Evolutionary conservation across 1,140 invertebrate species (phyloP), one percentile per base, ranked within the genome.

Genomic region (Agrypnia vestita): DNA sequence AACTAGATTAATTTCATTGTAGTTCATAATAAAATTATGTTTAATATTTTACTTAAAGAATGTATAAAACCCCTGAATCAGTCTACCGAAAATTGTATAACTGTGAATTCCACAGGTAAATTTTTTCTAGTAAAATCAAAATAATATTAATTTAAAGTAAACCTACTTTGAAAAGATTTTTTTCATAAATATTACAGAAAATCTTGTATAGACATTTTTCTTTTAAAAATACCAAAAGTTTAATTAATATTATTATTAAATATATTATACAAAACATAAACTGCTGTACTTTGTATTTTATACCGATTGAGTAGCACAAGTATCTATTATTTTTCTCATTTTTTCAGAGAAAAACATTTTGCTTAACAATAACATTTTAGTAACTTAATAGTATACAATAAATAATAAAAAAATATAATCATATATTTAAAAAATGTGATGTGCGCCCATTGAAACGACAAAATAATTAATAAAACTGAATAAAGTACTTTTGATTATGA

Each of bases 331-430:
- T 56, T 35, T 35, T 35, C 25, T 35, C 25, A 35, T 35, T 35
- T 35, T 35, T 35, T 35, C 25, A 7, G 43, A 10, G 3, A 67
- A 43, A 67, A n/a, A n/a, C n/a, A 15, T 56, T 13, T 17, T 56
- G 17, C n/a, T 15, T 17, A 56, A 9, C 53, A n/a, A 67, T 44
- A 43, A 25, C 10, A 67, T 9, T 35, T 67, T 46, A 47, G 11
- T 53, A 51, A 71, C 61, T 49, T 51, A 49, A 21, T 67, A 67
- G 13, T 44, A 15, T n/a, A 51, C 49, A 47, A 71, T 71, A 69
- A 69, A 69, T 69, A 69, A 69, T 69, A 47, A 15, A 71, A 51
- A 71, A 71, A 71, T 71, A 71, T 51, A 21, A 6, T 71, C 15
- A 51, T 49, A 12, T 15, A 12, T 25, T 51, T 35, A 35, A 35